Conservation (phyloP, 2,113 vertebrate species). For the Cromileptes altivelis region DNA sequence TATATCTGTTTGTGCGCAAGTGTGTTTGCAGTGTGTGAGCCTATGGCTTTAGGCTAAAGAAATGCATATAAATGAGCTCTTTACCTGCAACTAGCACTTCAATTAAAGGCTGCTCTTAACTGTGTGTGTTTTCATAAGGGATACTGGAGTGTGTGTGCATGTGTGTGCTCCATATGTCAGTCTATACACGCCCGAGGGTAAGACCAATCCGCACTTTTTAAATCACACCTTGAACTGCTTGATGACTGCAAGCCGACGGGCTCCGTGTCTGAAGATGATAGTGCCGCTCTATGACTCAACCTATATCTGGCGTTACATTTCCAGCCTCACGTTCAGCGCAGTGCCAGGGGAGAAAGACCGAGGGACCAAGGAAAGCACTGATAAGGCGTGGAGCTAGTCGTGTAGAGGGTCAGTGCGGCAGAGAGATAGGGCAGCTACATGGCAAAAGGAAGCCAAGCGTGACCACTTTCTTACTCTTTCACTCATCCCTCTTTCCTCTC, state of each 20-base stretch:
- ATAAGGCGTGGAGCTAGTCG: slow-evolving; percentile 71
- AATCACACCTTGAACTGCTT: slow-evolving; percentile 66
- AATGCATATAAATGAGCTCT: slow-evolving; percentile 81
- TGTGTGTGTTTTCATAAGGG: slow-evolving; percentile 20
- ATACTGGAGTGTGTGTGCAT: slow-evolving; percentile 38
- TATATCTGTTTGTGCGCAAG: slow-evolving; percentile 17
- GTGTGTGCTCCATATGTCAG: slow-evolving; percentile 21
- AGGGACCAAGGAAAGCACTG: slow-evolving; percentile 51
- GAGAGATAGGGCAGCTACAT: slow-evolving; percentile 75
- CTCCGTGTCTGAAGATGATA: slow-evolving; percentile 74
- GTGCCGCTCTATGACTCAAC: slow-evolving; percentile 73
- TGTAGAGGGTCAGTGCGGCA: slow-evolving; percentile 75
- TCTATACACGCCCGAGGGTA: slow-evolving; percentile 38
- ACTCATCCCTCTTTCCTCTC: slow-evolving; percentile 51
- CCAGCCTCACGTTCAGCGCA: slow-evolving; percentile 32
- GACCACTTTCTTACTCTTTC: slow-evolving; percentile 67
- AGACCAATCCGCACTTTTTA: slow-evolving; percentile 36
- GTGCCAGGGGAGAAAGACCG: slow-evolving; percentile 45
- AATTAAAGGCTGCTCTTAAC: slow-evolving; percentile 66
- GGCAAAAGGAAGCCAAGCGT: slow-evolving; percentile 70
- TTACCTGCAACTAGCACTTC: slow-evolving; percentile 75
- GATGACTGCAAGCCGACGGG: slow-evolving; percentile 59
- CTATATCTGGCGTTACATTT: slow-evolving; percentile 64
- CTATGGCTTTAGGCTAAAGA: slow-evolving; percentile 62
- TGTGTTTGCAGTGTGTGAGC: slow-evolving; percentile 27